These are phyloP conservation scores for Hippocampus kuda DNA, from an alignment of 2,797 vertebrate species.

Conservation along the genomic window DNA sequence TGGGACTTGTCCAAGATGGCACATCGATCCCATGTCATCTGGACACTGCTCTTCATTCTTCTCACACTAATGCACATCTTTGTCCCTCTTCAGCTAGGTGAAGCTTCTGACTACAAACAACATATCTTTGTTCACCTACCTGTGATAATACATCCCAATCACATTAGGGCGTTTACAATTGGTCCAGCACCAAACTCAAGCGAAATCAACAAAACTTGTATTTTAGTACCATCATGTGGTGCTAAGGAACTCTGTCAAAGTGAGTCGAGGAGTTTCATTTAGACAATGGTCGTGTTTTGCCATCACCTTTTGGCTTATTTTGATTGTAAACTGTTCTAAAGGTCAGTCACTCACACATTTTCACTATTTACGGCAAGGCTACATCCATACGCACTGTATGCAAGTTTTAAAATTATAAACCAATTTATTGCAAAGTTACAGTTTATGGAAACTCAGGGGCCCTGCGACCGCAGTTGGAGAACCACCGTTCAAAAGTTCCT, in stretches of 20 bases:
- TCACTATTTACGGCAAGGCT: neutral
- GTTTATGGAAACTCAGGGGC: neutral
- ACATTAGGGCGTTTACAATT: conserved; percentile 24
- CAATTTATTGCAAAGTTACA: too few species aligned
- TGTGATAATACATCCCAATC: neutral
- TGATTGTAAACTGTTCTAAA: too few species aligned
- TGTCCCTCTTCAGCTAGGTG: conserved; percentile 10
- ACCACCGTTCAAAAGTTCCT: neutral
- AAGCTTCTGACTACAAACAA: conserved; percentile 41
- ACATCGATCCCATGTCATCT: conserved; percentile 45
- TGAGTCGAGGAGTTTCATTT: too few species aligned
- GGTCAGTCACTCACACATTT: neutral
- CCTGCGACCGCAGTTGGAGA: neutral
- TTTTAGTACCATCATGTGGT: too few species aligned
- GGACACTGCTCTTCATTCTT: conserved; percentile 22
- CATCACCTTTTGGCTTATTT: neutral
- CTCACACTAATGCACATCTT: conserved; percentile 1
- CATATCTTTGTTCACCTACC: too few species aligned
- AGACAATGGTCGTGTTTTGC: neutral
- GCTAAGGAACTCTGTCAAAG: too few species aligned
- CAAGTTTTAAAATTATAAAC: too few species aligned
- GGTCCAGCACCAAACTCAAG: neutral
- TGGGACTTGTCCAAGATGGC: conserved; percentile 25
- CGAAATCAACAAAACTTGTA: neutral
- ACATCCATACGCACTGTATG: too few species aligned